phyloP scores from a whole-genome alignment of 2,113 vertebrate species.

The Symphodus melops region DNA sequence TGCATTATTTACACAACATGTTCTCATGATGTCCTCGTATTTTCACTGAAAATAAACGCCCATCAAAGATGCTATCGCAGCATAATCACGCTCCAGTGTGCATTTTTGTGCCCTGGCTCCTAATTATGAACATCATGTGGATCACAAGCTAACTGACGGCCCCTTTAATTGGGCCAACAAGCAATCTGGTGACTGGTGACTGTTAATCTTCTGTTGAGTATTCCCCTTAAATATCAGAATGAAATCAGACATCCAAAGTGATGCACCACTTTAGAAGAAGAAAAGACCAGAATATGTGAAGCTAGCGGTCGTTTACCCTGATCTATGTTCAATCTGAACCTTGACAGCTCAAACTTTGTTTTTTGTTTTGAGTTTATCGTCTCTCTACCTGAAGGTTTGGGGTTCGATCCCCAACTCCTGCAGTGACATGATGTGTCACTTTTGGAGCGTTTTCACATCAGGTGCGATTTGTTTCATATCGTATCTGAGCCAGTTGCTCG shows the following conservation, averaged over 20 bases:
- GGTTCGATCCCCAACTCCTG: too few species aligned
- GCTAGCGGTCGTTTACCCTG: background rate
- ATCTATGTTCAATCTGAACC: background rate
- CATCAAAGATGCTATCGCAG: background rate
- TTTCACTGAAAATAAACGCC: conserved; percentile 26
- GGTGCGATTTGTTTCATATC: too few species aligned
- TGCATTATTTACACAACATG: conserved; percentile 32
- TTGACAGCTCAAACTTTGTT: background rate
- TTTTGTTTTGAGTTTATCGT: too few species aligned
- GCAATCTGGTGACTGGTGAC: background rate
- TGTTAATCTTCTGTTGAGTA: conserved; percentile 7
- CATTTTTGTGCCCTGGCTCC: background rate
- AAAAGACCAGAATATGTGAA: background rate
- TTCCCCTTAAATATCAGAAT: conserved; percentile 18
- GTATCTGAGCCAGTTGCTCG: too few species aligned
- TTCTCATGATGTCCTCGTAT: background rate
- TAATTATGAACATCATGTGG: conserved; percentile 23
- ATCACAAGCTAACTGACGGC: conserved; percentile 2
- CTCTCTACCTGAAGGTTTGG: too few species aligned
- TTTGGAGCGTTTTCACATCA: too few species aligned
- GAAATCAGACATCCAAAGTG: conserved; percentile 4
- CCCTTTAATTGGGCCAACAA: background rate
- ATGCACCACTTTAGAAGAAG: background rate
- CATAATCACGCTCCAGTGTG: background rate
- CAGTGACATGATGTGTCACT: too few species aligned